Conservation (phyloP, 1,140 invertebrate species). For the Glossosoma conforme region DNA sequence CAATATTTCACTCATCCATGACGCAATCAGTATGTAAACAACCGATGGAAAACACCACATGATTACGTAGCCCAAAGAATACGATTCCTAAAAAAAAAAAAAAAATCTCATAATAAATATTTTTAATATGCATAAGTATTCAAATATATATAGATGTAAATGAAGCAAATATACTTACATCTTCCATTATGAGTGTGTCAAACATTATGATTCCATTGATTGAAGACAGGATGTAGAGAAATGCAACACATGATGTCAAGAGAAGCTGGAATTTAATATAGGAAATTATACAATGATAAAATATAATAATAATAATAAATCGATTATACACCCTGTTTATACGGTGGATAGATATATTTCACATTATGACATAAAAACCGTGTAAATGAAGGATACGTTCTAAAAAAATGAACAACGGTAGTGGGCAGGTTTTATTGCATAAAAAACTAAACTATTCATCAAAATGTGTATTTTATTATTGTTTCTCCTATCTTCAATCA, state of each 20-base stretch:
- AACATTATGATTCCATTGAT: conserved; percentile 28
- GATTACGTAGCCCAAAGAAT: conserved; percentile 10
- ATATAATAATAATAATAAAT: too few relatives aligned
- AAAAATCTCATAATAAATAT: background rate
- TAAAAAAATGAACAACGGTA: too few relatives aligned
- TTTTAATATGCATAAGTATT: background rate
- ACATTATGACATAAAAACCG: too few relatives aligned
- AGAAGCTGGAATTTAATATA: conserved; percentile 20
- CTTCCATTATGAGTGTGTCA: conserved; percentile 9
- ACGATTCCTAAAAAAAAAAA: conserved; percentile 8
- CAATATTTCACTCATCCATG: conserved; percentile 18
- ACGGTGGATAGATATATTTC: too few relatives aligned
- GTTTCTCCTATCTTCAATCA: too few relatives aligned
- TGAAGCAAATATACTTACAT: conserved; percentile 11
- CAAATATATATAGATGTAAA: background rate
- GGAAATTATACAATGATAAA: background rate
- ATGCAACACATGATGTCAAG: conserved; percentile 12
- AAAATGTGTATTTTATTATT: too few relatives aligned
- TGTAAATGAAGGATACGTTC: too few relatives aligned
- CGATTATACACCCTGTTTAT: too few relatives aligned
- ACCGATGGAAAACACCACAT: conserved; percentile 14
- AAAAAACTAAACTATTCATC: too few relatives aligned
- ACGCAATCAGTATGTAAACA: conserved; percentile 13
- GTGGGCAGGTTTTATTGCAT: too few relatives aligned
- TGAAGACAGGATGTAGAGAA: conserved; percentile 22